Evolutionary conservation across 2,888 invertebrate genomes (phyloP), one percentile per base, ranked within the genome.

Genomic region (Drosophila yooni): DNA sequence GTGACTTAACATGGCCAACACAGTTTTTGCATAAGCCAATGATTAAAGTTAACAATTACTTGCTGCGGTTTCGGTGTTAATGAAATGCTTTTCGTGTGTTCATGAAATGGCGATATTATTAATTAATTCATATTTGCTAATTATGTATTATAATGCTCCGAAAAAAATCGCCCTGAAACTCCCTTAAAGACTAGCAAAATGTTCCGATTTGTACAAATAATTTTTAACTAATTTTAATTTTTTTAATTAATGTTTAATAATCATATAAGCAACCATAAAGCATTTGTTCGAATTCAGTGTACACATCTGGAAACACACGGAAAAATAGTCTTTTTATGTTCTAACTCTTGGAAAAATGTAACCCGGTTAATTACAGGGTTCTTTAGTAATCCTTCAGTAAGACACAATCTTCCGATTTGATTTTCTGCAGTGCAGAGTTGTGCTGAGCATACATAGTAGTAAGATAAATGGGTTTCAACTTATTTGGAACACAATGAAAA

Each of bases 301-400:
- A 5, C 40, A 11, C 7, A 8, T 7, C 18, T 3, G 0, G 10
- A n/a, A 38, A 38, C 2, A 38, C 10, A n/a, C 11, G 2, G 2
- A 2, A 11, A 43, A 7, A 3, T 13, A 43, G 13, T 13, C 43
- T 13, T 43, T 43, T 43, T 21, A 43, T 21, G 18, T 13, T 11
- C 15, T 36, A 15, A 36, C 15, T 7, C 10, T 3, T 31, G 31
- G 31, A 31, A 31, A 31, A 31, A 31, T 38, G 3, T 18, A 18
- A 7, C 18, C 3, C 1, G 6, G 2, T 13, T 21, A 43, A 21
- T 43, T 21, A 2, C 11, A 6, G 2, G 6, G 2, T 2, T 6
- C 34, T 6, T 15, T 6, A 36, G 7, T 36, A 36, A 6, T 36
- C 43, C 11, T 43, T 11, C n/a, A n/a, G 6, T n/a, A 11, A n/a